These are phyloP conservation scores for Polia nebulosa DNA, from an alignment of 2,888 invertebrate species.

Conservation along the genomic window DNA sequence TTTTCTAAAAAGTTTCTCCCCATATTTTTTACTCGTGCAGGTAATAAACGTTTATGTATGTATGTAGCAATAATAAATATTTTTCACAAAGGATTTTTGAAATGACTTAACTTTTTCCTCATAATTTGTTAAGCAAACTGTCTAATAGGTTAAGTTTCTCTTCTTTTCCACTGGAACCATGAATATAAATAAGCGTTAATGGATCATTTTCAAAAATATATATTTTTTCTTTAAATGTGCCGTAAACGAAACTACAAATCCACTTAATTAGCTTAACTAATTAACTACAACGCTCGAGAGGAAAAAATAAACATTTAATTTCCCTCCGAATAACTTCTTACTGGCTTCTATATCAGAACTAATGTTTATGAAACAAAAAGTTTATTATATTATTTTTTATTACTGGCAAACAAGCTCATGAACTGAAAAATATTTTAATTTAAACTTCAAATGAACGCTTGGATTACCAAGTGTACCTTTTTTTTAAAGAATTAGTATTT, in stretches of 20 bases:
- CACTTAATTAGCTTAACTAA: conserved; percentile 37
- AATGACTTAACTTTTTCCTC: neutral
- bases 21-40: neutral
- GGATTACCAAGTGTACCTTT: too few species aligned
- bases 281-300: conserved; percentile 35
- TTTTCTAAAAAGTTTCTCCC: conserved; percentile 21
- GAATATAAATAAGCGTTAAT: conserved; percentile 21
- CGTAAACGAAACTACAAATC: conserved; percentile 50
- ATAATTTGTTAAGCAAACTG: neutral
- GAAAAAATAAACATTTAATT: conserved; percentile 34
- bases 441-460: neutral
- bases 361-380: conserved; percentile 34
- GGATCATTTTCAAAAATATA: conserved; percentile 16
- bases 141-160: neutral
- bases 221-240: conserved; percentile 39
- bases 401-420: neutral
- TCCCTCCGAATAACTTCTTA: conserved; percentile 29
- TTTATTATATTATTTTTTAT: conserved; percentile 8
- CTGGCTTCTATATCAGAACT: conserved; percentile 27
- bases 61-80: too few species aligned
- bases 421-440: conserved; percentile 11
- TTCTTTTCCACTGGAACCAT: conserved; percentile 2
- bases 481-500: too few species aligned
- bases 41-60: neutral
- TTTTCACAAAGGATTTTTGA: too few species aligned